Evolutionary conservation across 1,140 invertebrate genomes (phyloP).

Genomic region (Drosophila ironensis): DNA sequence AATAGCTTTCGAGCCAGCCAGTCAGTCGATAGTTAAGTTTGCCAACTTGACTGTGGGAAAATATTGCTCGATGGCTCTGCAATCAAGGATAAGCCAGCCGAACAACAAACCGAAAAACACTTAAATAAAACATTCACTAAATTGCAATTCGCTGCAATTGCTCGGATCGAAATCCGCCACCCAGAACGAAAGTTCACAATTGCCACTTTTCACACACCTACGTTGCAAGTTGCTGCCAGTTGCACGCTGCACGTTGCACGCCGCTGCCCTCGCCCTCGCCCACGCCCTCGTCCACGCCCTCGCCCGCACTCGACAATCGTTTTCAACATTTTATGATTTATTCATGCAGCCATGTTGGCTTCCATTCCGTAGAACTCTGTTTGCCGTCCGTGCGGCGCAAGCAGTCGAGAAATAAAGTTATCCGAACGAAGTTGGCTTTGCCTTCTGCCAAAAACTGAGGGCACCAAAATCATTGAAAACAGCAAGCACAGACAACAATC

Average conservation of each 20-base stretch:
- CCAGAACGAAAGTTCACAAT: constrained; percentile 27
- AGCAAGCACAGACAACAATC: constrained; percentile 16
- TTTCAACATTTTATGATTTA: constrained; percentile 70
- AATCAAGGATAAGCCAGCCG: constrained; percentile 19
- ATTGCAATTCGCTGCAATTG: constrained; percentile 38
- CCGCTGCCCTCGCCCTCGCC: too few species aligned
- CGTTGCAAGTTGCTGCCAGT: too few species aligned
- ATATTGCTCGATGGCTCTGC: background rate
- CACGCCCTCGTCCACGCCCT: background rate
- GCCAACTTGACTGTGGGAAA: too few species aligned
- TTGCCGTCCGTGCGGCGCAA: constrained; percentile 8
- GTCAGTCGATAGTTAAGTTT: too few species aligned
- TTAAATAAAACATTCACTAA: constrained; percentile 40
- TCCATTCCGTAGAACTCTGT: constrained; percentile 34
- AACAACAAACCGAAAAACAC: constrained; percentile 30
- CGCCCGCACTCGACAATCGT: constrained; percentile 29
- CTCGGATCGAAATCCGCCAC: constrained; percentile 20
- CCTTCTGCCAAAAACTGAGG: background rate
- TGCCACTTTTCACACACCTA: constrained; percentile 30
- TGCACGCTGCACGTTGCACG: too few species aligned
- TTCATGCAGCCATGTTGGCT: constrained; percentile 57
- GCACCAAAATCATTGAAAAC: constrained; percentile 24
- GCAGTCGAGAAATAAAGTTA: constrained; percentile 24
- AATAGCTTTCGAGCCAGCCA: too few species aligned
- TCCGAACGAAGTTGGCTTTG: constrained; percentile 24